Percentiles rank a stretch among this genome's conserved stretches.
Conservation (phyloP, 1,140 invertebrate genomes). For the Leguminivora glycinivorella region DNA sequence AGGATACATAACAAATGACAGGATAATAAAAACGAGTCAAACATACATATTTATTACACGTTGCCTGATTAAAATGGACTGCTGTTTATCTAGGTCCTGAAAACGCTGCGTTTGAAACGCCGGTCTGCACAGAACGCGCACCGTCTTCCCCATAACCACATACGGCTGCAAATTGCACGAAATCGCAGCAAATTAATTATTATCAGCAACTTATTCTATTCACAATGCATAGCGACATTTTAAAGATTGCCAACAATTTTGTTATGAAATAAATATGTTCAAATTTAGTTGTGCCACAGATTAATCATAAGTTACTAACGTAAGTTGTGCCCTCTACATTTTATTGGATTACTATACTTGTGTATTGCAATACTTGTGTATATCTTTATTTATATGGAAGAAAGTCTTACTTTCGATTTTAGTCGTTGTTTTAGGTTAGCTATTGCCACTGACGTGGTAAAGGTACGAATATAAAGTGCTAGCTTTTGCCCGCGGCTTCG, state of each 20-base stretch:
- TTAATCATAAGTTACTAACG: too few relatives aligned
- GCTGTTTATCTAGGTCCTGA: neutral
- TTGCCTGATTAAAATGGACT: too few relatives aligned
- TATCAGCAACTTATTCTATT: slow-evolving; percentile 15
- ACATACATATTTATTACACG: too few relatives aligned
- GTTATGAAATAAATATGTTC: slow-evolving; percentile 7
- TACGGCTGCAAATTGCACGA: slow-evolving; percentile 19
- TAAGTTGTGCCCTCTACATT: neutral
- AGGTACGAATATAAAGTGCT: too few relatives aligned
- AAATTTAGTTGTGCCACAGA: neutral
- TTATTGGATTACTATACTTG: neutral
- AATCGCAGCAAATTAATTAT: slow-evolving; percentile 22
- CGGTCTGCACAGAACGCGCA: neutral
- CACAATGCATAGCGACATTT: slow-evolving; percentile 20
- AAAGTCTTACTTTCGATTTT: neutral
- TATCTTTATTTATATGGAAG: slow-evolving; percentile 1
- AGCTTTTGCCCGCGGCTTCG: too few relatives aligned
- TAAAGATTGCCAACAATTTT: slow-evolving; percentile 13
- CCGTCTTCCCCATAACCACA: slow-evolving; percentile 5
- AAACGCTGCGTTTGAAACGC: slow-evolving; percentile 8
- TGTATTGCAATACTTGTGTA: neutral
- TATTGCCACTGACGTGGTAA: too few relatives aligned
- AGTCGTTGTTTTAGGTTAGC: neutral
- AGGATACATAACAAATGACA: too few relatives aligned
- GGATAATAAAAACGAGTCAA: too few relatives aligned